Conservation (phyloP, 2,888 invertebrate genomes). For the Shargacucullia verbasci region DNA sequence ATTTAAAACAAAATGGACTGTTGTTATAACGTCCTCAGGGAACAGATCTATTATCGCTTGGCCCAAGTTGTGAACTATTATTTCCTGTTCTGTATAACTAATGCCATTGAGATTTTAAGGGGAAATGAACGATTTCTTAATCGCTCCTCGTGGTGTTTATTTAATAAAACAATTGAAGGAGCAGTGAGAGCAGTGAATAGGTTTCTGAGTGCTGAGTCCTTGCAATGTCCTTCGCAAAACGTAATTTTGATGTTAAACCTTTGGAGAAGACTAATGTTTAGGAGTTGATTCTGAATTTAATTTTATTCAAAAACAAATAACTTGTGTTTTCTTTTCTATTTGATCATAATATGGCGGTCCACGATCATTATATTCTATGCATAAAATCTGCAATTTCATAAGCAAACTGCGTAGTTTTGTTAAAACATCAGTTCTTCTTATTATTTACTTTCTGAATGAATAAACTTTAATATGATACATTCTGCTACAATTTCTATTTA, state of each 20-base stretch:
- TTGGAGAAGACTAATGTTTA: too few relatives aligned
- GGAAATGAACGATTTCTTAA: too few relatives aligned
- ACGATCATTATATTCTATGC: not conserved
- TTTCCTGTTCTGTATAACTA: conserved; percentile 28
- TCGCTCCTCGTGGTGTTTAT: conserved; percentile 11
- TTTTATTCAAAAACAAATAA: too few relatives aligned
- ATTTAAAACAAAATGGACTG: conserved; percentile 54
- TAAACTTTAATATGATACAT: conserved; percentile 18
- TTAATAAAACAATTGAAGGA: too few relatives aligned
- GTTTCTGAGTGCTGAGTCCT: too few relatives aligned
- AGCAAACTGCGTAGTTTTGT: conserved; percentile 20
- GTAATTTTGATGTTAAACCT: too few relatives aligned
- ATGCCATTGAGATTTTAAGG: conserved; percentile 15
- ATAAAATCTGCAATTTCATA: conserved; percentile 30
- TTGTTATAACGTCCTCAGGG: conserved; percentile 48
- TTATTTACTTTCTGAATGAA: conserved; percentile 35
- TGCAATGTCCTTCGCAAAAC: too few relatives aligned
- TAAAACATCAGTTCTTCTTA: conserved; percentile 10
- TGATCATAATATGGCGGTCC: too few relatives aligned
- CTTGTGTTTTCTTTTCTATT: too few relatives aligned
- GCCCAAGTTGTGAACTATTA: conserved; percentile 45
- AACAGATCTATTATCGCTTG: conserved; percentile 48
- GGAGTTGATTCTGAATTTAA: too few relatives aligned
- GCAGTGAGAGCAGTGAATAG: too few relatives aligned
- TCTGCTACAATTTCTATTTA: conserved; percentile 10